Base-by-base conservation (phyloP, 2,888 invertebrate species). In the Rapana venosa region DNA sequence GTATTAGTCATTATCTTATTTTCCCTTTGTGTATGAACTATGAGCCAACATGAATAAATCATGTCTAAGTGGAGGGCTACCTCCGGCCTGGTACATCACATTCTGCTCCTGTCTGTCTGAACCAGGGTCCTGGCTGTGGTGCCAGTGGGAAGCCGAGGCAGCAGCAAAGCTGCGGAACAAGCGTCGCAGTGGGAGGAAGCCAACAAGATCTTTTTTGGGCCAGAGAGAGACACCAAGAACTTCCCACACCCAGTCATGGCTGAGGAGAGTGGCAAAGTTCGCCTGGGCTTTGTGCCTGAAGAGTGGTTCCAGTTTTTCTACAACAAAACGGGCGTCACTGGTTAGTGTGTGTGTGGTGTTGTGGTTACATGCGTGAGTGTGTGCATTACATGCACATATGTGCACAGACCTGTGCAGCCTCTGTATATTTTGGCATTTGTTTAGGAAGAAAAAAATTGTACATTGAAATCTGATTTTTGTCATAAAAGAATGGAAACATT, bases 231-330 rank as follows among this genome's bases (percentile, higher is more conserved):
- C 96, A 96, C 97, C 93, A 97, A 97, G 91, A 98, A 98, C 96
- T 98, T 97, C 96, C 98, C 98, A 36, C 97, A 98, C 87, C 97
- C 97, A 0, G 96, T 97, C 89, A 97, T 98, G 93, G 97, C 97
- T 32, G 97, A 97, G 92, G 96, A 97, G 93, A 97, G 98, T 35
- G 97, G 98, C 91, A 96, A 96, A 93, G 98, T 98, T 90, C 97
- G 99, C 89, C 96, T 98, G 94, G 98, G 98, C 85, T 98, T 99
- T 95, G 94, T 99, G 92, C 99, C 99, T 81, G 99, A 99, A 94
- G 98, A 98, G 97, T 99, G 99, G 99, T 99, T 99, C 97, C 97
- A 97, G 93, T 97, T 98, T 94, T 98, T 99, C 96, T 98, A 99
- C 96, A 97, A 98, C 92, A 99, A 99, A 97, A 99, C 99, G 93